These are phyloP conservation scores for Aphelinus certus DNA, from an alignment of 1,140 invertebrate genomes.

Conservation along the genomic window DNA sequence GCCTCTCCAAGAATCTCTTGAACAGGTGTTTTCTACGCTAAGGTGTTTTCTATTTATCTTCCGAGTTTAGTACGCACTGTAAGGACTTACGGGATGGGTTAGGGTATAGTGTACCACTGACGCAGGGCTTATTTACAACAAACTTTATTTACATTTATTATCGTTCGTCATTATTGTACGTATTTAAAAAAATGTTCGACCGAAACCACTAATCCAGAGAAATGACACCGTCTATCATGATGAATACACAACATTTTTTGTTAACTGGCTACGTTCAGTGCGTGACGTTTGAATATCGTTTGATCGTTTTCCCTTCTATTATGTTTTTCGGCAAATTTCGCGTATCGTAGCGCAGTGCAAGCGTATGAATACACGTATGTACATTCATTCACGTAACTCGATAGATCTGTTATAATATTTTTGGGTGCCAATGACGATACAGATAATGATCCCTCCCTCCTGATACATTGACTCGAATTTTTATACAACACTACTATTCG, in stretches of 20 bases:
- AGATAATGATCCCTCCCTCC: too few species aligned
- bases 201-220: constrained; percentile 43
- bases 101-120: too few species aligned
- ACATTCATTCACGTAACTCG: too few species aligned
- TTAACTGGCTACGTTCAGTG: constrained; percentile 26
- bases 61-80: too few species aligned
- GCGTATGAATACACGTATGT: neutral
- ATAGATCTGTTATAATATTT: too few species aligned
- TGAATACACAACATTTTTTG: neutral
- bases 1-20: too few species aligned
- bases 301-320: neutral
- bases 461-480: too few species aligned
- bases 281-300: constrained; percentile 2
- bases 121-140: constrained; percentile 47
- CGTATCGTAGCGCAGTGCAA: neutral
- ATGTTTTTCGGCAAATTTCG: neutral
- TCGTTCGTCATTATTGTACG: constrained; percentile 28
- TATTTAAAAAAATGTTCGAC: constrained; percentile 49
- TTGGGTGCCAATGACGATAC: too few species aligned
- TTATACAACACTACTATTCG: neutral
- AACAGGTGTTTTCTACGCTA: too few species aligned
- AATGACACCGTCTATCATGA: constrained; percentile 23
- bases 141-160: constrained; percentile 61
- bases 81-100: too few species aligned
- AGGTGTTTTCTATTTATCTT: too few species aligned